Evolutionary conservation across 2,888 invertebrate species (phyloP).

Genomic region (Euplagia quadripunctaria): DNA sequence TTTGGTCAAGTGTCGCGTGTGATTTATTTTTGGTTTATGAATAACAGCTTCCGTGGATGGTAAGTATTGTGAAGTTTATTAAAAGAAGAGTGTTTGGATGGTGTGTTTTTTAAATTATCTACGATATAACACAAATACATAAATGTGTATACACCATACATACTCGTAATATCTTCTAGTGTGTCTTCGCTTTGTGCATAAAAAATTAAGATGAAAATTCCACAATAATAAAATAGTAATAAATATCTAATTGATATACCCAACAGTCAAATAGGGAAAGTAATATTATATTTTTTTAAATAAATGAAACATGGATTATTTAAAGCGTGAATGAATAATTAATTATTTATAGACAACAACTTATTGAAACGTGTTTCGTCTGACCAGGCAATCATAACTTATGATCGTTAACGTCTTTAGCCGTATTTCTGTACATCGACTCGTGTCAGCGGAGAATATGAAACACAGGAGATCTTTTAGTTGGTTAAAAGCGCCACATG

Average conservation of each 20-base stretch:
- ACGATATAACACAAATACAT: neutral
- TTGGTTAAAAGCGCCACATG: neutral
- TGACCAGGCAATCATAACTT: slow-evolving; percentile 1
- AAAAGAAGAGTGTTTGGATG: neutral
- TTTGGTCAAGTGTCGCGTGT: slow-evolving; percentile 44
- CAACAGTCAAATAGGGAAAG: too few relatives aligned
- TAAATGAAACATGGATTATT: too few relatives aligned
- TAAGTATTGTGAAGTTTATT: neutral
- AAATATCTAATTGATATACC: too few relatives aligned
- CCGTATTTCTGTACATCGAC: neutral
- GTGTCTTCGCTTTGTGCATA: neutral
- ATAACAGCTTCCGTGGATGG: slow-evolving; percentile 43
- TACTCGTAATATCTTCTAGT: neutral
- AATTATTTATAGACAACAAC: neutral
- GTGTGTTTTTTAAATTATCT: neutral
- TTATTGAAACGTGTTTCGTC: neutral
- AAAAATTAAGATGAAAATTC: neutral
- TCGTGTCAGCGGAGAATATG: neutral
- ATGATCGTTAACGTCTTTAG: neutral
- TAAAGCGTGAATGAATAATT: too few relatives aligned
- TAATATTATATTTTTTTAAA: too few relatives aligned
- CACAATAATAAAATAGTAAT: too few relatives aligned
- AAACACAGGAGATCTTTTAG: neutral
- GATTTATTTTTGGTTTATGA: slow-evolving; percentile 44
- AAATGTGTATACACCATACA: neutral